A percentile compares a stretch with the other conserved stretches of the same genome.
phyloP scores from a whole-genome alignment of 2,888 invertebrate species.

The Caradrina kadenii region DNA sequence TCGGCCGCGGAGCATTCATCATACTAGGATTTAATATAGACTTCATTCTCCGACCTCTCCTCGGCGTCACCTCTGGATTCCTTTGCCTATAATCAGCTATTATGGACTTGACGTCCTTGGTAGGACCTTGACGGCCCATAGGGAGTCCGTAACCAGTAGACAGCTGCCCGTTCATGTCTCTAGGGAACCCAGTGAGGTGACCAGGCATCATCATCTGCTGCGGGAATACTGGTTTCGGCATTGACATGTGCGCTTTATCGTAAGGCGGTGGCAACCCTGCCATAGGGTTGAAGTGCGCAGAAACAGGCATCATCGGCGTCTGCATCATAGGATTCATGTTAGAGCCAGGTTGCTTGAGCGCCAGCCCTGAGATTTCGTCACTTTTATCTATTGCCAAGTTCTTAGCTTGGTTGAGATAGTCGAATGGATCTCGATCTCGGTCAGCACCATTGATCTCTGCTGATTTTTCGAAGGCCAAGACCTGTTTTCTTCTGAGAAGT shows the following conservation, averaged over 20 bases:
- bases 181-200: slow-evolving; percentile 81
- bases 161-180: slow-evolving; percentile 90
- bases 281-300: slow-evolving; percentile 84
- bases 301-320: slow-evolving; percentile 80
- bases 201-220: slow-evolving; percentile 86
- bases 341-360: slow-evolving; percentile 82
- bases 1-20: slow-evolving; percentile 84
- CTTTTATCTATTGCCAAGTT: slow-evolving; percentile 87
- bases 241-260: slow-evolving; percentile 84
- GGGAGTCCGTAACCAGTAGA: slow-evolving; percentile 87
- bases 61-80: slow-evolving; percentile 93
- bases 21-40: slow-evolving; percentile 87
- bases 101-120: slow-evolving; percentile 95
- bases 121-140: slow-evolving; percentile 93
- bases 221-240: slow-evolving; percentile 85
- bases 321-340: slow-evolving; percentile 80
- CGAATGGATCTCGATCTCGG: slow-evolving; percentile 80
- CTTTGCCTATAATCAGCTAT: slow-evolving; percentile 95
- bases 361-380: slow-evolving; percentile 86
- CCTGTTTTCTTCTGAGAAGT: slow-evolving; percentile 93
- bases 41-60: slow-evolving; percentile 92
- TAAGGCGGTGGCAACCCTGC: slow-evolving; percentile 85
- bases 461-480: slow-evolving; percentile 88
- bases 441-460: slow-evolving; percentile 83
- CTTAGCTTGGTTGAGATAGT: slow-evolving; percentile 85